Evolutionary conservation across 2,797 vertebrate genomes (phyloP).

Genomic region (Rallus crepitans): DNA sequence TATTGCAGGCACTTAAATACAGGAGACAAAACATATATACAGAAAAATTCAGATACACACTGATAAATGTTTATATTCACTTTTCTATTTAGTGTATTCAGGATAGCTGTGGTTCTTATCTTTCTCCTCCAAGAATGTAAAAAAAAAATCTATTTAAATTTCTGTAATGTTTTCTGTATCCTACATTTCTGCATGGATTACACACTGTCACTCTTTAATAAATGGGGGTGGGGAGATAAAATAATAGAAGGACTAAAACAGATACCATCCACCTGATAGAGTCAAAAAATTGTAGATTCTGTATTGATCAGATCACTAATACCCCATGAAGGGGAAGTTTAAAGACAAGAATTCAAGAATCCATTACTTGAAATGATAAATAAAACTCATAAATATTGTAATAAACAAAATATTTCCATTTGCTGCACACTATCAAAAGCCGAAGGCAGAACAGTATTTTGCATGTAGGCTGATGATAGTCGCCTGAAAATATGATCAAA

Average conservation of each 20-base stretch:
- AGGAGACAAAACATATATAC: background rate
- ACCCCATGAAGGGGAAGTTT: background rate
- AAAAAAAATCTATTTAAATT: background rate
- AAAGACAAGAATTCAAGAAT: constrained; percentile 14
- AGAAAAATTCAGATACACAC: background rate
- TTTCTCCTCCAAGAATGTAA: constrained; percentile 16
- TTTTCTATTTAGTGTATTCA: constrained; percentile 36
- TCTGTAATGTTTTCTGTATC: background rate
- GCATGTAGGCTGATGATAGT: background rate
- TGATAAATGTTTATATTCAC: background rate
- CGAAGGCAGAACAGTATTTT: background rate
- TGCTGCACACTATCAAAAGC: background rate
- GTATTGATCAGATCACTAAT: constrained; percentile 19
- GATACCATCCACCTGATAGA: constrained; percentile 19
- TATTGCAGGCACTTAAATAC: background rate
- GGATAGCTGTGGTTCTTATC: background rate
- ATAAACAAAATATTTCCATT: background rate
- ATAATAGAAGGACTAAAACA: constrained; percentile 27
- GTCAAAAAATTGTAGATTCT: background rate
- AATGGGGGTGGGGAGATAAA: accelerated
- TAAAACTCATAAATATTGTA: background rate
- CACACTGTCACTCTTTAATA: background rate
- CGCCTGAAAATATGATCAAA: background rate
- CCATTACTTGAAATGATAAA: background rate
- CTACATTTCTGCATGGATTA: background rate